Percentiles rank a stretch among this genome's conserved stretches.
These are phyloP conservation scores for Merops nubicus DNA, from an alignment of 2,113 vertebrate genomes.

Conservation along the genomic window DNA sequence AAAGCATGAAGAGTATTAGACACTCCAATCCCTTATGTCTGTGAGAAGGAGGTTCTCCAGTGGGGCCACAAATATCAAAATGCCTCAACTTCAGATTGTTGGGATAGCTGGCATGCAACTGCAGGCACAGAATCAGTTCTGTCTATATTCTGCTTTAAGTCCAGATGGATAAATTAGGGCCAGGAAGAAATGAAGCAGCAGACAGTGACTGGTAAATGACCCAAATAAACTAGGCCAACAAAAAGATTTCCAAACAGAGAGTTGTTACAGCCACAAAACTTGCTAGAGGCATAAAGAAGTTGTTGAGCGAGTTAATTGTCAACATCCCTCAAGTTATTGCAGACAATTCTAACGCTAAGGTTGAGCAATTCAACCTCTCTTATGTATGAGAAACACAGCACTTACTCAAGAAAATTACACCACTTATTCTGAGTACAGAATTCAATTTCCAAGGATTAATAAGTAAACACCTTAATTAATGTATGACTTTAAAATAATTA, in stretches of 20 bases:
- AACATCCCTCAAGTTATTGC: conserved; percentile 22
- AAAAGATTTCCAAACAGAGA: background rate
- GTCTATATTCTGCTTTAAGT: background rate
- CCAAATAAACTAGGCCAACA: conserved; percentile 35
- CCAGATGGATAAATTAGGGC: conserved; percentile 48
- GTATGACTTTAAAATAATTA: conserved; percentile 59
- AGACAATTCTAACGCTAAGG: conserved; percentile 27
- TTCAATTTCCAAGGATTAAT: conserved; percentile 53
- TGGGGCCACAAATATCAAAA: background rate
- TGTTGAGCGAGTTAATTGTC: conserved; percentile 18
- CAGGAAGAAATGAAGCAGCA: conserved; percentile 35
- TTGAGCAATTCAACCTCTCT: conserved; percentile 37
- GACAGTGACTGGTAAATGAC: conserved; percentile 46
- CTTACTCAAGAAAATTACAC: conserved; percentile 48
- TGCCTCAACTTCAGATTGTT: background rate
- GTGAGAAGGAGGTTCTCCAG: background rate
- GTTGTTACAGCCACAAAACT: background rate
- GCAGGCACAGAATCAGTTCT: background rate
- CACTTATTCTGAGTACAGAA: conserved; percentile 49
- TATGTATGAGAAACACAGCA: conserved; percentile 7
- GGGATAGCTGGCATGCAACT: background rate
- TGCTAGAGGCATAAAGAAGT: background rate
- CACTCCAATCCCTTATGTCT: background rate
- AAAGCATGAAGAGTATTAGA: background rate
- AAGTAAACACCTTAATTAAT: conserved; percentile 64